A percentile compares a stretch with the other conserved stretches of the same genome.
These are phyloP conservation scores for Auanema sp. DNA, from an alignment of 2,888 invertebrate species.

Conservation along the genomic window DNA sequence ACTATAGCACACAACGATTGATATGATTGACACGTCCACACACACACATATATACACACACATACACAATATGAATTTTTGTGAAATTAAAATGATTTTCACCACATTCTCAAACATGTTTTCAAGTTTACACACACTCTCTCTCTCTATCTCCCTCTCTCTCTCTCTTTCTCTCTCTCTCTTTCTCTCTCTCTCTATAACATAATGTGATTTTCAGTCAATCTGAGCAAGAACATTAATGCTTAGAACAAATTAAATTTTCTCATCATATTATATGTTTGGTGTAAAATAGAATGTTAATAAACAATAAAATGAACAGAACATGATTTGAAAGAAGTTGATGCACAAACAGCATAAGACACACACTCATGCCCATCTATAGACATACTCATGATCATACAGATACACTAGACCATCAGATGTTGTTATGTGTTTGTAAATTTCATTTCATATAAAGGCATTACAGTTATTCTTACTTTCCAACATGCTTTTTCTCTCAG, in stretches of 20 bases:
- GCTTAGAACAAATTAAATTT: not conserved
- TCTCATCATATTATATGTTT: no score
- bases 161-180: not conserved
- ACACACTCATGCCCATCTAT: no score
- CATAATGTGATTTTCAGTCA: not conserved
- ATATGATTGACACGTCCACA: slow-evolving; percentile 6
- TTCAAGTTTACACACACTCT: not conserved
- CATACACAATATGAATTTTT: no score
- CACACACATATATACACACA: no score
- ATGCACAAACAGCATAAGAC: no score
- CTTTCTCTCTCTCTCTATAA: not conserved
- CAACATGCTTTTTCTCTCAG: not conserved
- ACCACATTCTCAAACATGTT: not conserved
- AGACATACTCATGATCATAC: no score
- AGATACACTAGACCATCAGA: no score
- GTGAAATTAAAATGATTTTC: not conserved
- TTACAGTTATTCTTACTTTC: slow-evolving; percentile 1
- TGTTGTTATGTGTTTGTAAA: no score
- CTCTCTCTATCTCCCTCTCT: slow-evolving; percentile 1
- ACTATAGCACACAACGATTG: slow-evolving; percentile 3
- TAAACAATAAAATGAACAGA: not conserved
- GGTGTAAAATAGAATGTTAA: not conserved
- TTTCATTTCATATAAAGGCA: no score
- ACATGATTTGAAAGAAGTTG: no score
- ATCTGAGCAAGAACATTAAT: not conserved